Evolutionary conservation across 2,888 invertebrate species (phyloP).

Genomic region (Acanthosepion lycidas): DNA sequence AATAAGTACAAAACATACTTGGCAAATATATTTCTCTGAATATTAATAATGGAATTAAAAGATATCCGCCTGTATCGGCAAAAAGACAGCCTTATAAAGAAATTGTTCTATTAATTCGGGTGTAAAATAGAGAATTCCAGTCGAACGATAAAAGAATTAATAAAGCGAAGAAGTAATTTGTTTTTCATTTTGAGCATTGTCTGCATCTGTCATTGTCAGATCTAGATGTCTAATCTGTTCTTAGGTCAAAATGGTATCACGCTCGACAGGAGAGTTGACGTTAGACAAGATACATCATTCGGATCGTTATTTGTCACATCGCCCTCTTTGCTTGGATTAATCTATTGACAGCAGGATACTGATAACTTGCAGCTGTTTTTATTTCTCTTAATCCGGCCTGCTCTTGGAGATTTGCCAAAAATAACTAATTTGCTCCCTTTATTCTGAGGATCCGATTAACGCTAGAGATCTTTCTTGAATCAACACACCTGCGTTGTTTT

Average conservation of each 20-base stretch:
- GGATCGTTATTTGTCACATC: not conserved
- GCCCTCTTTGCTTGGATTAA: not conserved
- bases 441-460: not conserved
- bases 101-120: too few species aligned
- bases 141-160: too few species aligned
- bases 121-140: too few species aligned
- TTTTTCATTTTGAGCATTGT: too few species aligned
- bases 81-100: too few species aligned
- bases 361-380: not conserved
- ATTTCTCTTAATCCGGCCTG: not conserved
- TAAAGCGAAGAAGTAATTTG: too few species aligned
- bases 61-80: too few species aligned
- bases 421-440: not conserved
- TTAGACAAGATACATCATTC: not conserved
- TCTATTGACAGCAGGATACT: not conserved
- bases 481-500: not conserved
- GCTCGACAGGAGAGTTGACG: not conserved
- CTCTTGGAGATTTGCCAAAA: not conserved
- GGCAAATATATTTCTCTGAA: too few species aligned
- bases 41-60: too few species aligned
- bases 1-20: too few species aligned
- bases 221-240: not conserved
- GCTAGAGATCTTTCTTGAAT: not conserved
- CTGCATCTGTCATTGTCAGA: too few species aligned
- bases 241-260: not conserved